Percentiles rank a stretch among this genome's conserved stretches.
phyloP scores from a whole-genome alignment of 2,888 invertebrate species.

The Drosophila affinis region DNA sequence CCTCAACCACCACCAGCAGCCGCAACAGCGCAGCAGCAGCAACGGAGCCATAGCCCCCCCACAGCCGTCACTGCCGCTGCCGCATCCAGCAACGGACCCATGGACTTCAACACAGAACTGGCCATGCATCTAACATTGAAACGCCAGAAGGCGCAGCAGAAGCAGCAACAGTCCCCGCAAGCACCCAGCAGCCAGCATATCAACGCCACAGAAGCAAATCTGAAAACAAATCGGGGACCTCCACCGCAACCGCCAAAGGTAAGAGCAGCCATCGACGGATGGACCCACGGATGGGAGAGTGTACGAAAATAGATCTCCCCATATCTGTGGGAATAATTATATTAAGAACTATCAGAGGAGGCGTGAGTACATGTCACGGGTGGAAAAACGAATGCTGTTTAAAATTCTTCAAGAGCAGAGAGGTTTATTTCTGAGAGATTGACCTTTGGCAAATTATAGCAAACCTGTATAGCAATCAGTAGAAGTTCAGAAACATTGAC shows the following conservation, averaged over 20 bases:
- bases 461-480: neutral
- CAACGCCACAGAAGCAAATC: conserved; percentile 83
- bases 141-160: conserved; percentile 81
- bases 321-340: neutral
- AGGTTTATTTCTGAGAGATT: neutral
- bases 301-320: conserved; percentile 5
- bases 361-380: neutral
- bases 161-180: conserved; percentile 50
- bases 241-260: conserved; percentile 90
- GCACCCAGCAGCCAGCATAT: conserved; percentile 59
- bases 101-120: conserved; percentile 84
- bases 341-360: conserved; percentile 2
- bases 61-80: conserved; percentile 24
- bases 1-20: conserved; percentile 66
- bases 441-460: neutral
- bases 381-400: neutral
- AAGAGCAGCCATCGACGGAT: conserved; percentile 41
- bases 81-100: conserved; percentile 72
- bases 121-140: conserved; percentile 83
- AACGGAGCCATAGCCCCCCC: conserved; percentile 70
- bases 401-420: neutral
- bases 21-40: conserved; percentile 30
- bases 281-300: conserved; percentile 18
- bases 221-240: conserved; percentile 87
- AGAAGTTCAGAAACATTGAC: neutral